Evolutionary conservation across 2,888 invertebrate genomes (phyloP).

Genomic region (Antitype chi): DNA sequence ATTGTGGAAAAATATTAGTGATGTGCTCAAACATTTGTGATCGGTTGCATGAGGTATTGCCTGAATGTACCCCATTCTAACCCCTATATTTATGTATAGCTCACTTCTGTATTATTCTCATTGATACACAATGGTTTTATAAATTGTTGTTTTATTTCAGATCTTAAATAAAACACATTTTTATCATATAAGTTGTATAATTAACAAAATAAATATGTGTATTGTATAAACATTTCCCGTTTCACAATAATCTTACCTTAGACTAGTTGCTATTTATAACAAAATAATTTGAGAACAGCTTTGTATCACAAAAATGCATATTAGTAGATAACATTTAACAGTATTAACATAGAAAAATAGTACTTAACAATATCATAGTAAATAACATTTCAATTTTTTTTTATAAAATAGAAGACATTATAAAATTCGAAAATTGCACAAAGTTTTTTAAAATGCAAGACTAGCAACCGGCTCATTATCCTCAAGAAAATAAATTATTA

Average conservation of each 20-base stretch:
- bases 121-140: conserved; percentile 89
- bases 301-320: conserved; percentile 5
- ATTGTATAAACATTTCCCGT: conserved; percentile 13
- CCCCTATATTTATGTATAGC: conserved; percentile 87
- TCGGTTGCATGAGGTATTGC: conserved; percentile 61
- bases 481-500: conserved; percentile 26
- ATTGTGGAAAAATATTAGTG: conserved; percentile 50
- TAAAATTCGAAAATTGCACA: conserved; percentile 3
- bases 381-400: conserved; percentile 15
- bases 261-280: background rate
- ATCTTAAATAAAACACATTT: conserved; percentile 61
- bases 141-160: conserved; percentile 82
- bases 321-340: conserved; percentile 2
- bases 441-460: conserved; percentile 26
- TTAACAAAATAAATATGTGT: conserved; percentile 23
- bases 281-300: conserved; percentile 16
- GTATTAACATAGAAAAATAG: conserved; percentile 26
- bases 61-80: conserved; percentile 85
- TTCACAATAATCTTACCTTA: background rate
- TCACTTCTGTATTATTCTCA: conserved; percentile 89
- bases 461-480: background rate
- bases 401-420: background rate
- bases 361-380: conserved; percentile 27
- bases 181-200: conserved; percentile 55
- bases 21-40: conserved; percentile 70